phyloP scores from a whole-genome alignment of 2,888 invertebrate species.

The Dysmachus trigonus region DNA sequence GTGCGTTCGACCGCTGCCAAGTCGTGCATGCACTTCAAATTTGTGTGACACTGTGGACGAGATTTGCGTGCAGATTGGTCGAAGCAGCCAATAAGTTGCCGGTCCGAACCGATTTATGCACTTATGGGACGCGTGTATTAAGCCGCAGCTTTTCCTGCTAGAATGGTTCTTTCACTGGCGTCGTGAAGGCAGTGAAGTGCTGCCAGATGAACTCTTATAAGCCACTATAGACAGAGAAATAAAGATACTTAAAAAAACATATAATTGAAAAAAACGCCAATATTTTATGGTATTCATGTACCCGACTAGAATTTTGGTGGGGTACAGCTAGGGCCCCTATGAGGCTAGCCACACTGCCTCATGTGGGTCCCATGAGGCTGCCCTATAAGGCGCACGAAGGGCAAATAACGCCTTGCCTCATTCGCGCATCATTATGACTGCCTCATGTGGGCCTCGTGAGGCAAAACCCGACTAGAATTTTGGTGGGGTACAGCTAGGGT shows the following conservation, averaged over 20 bases:
- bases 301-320: no score
- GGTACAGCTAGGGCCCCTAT: no score
- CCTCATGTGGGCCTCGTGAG: no score
- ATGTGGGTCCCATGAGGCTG: no score
- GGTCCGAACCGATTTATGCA: conserved; percentile 11
- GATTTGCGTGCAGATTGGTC: conserved; percentile 30
- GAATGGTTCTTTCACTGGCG: conserved; percentile 5
- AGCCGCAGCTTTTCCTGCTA: neutral
- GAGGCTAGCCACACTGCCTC: no score
- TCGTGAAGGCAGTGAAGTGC: neutral
- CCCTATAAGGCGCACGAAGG: no score
- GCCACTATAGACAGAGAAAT: neutral
- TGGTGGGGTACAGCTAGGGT: no score
- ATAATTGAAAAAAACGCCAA: no score
- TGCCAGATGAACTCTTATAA: neutral
- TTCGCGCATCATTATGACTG: no score
- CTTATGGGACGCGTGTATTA: neutral
- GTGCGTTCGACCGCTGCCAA: conserved; percentile 16
- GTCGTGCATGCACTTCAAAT: conserved; percentile 35
- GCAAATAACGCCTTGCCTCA: no score
- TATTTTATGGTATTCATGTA: no score
- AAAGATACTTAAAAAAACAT: neutral
- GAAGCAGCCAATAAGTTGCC: conserved; percentile 27
- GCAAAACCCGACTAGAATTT: no score
- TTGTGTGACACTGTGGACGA: conserved; percentile 31